Evolutionary conservation across 2,113 vertebrate genomes (phyloP), one percentile per base, ranked within the genome.

Genomic region (Balaenoptera acutorostrata): DNA sequence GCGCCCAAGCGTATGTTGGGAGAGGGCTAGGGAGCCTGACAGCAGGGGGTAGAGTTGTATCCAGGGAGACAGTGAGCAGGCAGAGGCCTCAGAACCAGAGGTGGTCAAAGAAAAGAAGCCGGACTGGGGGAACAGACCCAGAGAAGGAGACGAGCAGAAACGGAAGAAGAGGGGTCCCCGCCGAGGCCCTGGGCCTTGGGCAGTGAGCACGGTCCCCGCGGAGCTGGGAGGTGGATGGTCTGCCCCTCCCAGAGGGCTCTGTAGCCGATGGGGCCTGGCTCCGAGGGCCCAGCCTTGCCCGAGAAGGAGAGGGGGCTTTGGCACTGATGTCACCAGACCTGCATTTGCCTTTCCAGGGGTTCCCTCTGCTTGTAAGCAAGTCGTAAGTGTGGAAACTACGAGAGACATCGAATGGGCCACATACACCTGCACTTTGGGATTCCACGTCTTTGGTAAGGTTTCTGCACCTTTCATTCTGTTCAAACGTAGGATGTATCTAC

Each of bases 321-420:
- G 49, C 69, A 12, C 55, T 15, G 81, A 6, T 4, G 29, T 72
- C 85, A 89, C 33, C 36, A 63, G 12, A 13, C 63, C 0, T 5
- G 31, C 23, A 2, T 69, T 78, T 91, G 85, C 36, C 63, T 95
- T 97, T 88, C 92, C 96, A 99, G 99, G 99, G 99, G 99, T 99
- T 87, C 99, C 99, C 1, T 99, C 99, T 71, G 99, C 99, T 88
- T 99, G 99, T 98, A 99, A 99, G 95, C 99, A 99, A 98, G 99
- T 99, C 0, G 99, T 99, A 92, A 99, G 99, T 59, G 99, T 99
- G 98, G 99, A 99, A 98, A 99, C 99, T 78, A 99, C 99, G 4
- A 98, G 99, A 93, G 99, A 99, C 98, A 99, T 99, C 5, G 99
- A 99, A 31, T 99, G 99, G 99, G 99, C 98, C 71, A 99, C 99